Evolutionary conservation across 2,113 vertebrate species (phyloP), one percentile per base, ranked within the genome.

Genomic region (Mystacornis crossleyi): DNA sequence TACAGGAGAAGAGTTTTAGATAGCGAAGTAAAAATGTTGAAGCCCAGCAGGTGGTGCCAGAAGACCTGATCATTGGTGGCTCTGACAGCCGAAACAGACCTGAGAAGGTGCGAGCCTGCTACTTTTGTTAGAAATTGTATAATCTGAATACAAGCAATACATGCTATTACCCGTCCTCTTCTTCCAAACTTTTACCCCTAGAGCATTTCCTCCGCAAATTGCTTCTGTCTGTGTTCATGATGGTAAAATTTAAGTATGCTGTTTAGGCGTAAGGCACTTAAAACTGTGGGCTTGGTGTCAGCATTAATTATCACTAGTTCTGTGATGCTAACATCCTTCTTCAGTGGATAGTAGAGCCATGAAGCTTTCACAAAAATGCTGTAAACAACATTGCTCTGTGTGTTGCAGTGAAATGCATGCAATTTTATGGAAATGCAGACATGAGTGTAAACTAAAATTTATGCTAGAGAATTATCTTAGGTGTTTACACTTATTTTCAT

Each of bases 61-160:
- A 42, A 67, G 21, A 38, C 53, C 38, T 48, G 12, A 48, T 40
- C 1, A 0, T 2, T 12, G 28, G 1, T 20, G 6, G 8, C 14
- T 40, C n/a, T 53, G 31, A 2, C 9, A 17, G 26, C 36, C 1
- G 3, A 23, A 36, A 2, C 19, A 29, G 60, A 42, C 11, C 17
- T n/a, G 14, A 29, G 43, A 9, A 51, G 11, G 3, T 24, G 21
- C 0, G 0, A 62, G 29, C 33, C 25, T 75, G 20, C 20, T 16
- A 2, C 25, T 69, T 54, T 5, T 4, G 12, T 38, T 40, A 70
- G 47, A 26, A 82, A 18, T 4, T 47, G 12, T 36, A 14, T 23
- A 4, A 23, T 42, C 18, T 69, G 26, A 36, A 48, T 77, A 15
- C 1, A n/a, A 38, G 47, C 14, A 64, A 21, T 3, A 1, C 6